These are phyloP conservation scores for Takifugu bimaculatus DNA, from an alignment of 2,113 vertebrate genomes.

Conservation along the genomic window DNA sequence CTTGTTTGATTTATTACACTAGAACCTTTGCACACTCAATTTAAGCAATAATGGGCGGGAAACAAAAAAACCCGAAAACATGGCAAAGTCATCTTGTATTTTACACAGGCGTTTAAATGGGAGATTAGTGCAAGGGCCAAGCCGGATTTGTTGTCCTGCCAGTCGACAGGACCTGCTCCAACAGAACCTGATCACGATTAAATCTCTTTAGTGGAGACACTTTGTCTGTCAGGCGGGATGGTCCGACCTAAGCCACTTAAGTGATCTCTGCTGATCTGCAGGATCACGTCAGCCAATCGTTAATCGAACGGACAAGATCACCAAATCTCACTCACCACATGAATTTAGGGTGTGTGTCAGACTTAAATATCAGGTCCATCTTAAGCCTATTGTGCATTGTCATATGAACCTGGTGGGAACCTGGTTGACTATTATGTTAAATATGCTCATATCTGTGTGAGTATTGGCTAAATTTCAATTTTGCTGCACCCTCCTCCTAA, in stretches of 20 bases:
- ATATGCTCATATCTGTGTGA: no score
- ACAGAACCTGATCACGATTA: constrained; percentile 44
- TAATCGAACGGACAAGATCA: constrained; percentile 11
- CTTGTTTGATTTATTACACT: constrained; percentile 6
- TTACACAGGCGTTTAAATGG: constrained; percentile 26
- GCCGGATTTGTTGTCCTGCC: constrained; percentile 48
- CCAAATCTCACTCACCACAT: no score
- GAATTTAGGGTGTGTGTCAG: no score
- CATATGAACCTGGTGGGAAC: no score
- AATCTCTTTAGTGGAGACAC: constrained; percentile 30
- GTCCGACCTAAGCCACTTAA: constrained; percentile 27
- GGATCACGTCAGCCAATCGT: constrained; percentile 27
- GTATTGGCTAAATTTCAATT: no score
- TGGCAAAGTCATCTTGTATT: constrained; percentile 31
- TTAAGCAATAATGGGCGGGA: not conserved
- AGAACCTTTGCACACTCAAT: constrained; percentile 8
- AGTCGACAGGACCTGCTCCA: constrained; percentile 41
- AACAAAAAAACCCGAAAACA: constrained; percentile 5
- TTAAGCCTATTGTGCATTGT: no score
- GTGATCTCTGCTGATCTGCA: constrained; percentile 30
- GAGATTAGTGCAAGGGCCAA: constrained; percentile 32
- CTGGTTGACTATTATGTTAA: no score
- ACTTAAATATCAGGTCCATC: no score
- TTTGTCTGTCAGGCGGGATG: constrained; percentile 28
- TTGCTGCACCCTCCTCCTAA: no score